These are phyloP conservation scores for Syrista parreyssii DNA, from an alignment of 2,888 invertebrate species.

Conservation along the genomic window DNA sequence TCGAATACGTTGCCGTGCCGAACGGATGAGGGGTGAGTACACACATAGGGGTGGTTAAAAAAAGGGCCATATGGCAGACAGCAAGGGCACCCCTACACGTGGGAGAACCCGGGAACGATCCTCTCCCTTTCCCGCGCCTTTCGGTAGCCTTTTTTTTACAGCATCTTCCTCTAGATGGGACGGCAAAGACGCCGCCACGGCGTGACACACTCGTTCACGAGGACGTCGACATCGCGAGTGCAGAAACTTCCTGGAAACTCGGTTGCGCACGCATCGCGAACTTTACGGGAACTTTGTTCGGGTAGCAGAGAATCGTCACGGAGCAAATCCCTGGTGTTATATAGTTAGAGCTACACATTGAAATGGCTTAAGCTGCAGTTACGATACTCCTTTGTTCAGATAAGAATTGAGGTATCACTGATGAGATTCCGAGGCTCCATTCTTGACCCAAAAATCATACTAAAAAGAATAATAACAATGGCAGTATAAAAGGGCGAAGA, in stretches of 20 bases:
- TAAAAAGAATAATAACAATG: neutral
- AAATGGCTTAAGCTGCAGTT: neutral
- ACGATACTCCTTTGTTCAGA: neutral
- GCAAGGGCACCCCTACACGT: conserved; percentile 43
- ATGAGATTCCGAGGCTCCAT: neutral
- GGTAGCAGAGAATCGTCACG: neutral
- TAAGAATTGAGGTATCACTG: neutral
- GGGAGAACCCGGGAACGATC: conserved; percentile 39
- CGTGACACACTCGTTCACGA: neutral
- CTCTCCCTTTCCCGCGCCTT: conserved; percentile 45
- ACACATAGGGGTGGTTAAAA: conserved; percentile 37
- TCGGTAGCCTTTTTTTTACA: neutral
- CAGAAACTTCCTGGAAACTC: neutral
- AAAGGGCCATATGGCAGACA: conserved; percentile 58
- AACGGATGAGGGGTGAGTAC: conserved; percentile 15
- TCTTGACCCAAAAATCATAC: neutral
- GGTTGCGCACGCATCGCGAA: neutral
- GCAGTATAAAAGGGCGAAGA: neutral
- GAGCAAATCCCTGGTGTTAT: neutral
- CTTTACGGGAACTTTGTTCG: neutral
- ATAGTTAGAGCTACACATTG: neutral
- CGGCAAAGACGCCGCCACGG: neutral
- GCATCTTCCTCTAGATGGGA: conserved; percentile 2
- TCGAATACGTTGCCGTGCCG: neutral
- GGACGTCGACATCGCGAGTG: neutral